Evolutionary conservation across 2,113 vertebrate genomes (phyloP).

Genomic region (Megaceryle maxima): DNA sequence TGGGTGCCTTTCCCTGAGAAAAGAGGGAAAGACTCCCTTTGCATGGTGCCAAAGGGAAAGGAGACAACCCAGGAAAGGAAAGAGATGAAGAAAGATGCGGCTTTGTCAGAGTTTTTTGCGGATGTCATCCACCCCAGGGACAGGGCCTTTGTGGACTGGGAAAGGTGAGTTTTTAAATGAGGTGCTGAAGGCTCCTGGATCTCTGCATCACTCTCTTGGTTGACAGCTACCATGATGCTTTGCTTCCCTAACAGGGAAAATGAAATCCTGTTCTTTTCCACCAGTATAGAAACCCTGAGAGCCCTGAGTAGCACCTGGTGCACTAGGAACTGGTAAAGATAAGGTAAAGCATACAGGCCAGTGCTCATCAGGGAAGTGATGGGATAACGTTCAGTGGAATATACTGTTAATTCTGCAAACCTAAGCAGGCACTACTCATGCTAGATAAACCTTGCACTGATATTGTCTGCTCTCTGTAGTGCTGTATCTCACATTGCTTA

Average conservation of each 20-base stretch:
- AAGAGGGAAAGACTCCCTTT: background rate
- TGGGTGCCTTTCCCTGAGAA: background rate
- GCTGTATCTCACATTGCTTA: background rate
- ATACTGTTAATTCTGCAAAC: background rate
- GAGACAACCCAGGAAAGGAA: background rate
- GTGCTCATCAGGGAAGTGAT: background rate
- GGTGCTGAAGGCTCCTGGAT: background rate
- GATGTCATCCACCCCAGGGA: background rate
- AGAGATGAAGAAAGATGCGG: background rate
- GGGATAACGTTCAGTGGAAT: background rate
- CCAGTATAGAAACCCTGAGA: background rate
- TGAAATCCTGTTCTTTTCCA: background rate
- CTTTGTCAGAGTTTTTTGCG: background rate
- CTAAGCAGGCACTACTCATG: background rate
- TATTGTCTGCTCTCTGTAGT: background rate
- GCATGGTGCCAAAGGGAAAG: background rate
- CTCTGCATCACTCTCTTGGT: background rate
- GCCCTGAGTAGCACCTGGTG: background rate
- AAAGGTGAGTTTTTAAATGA: background rate
- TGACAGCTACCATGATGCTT: background rate
- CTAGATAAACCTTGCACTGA: background rate
- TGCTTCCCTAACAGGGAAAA: background rate
- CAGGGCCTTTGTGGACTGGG: background rate
- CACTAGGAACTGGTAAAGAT: background rate
- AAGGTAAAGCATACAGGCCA: background rate